Evolutionary conservation across 2,797 vertebrate species (phyloP), one percentile per base, ranked within the genome.

Genomic region (Megaceryle alcyon): DNA sequence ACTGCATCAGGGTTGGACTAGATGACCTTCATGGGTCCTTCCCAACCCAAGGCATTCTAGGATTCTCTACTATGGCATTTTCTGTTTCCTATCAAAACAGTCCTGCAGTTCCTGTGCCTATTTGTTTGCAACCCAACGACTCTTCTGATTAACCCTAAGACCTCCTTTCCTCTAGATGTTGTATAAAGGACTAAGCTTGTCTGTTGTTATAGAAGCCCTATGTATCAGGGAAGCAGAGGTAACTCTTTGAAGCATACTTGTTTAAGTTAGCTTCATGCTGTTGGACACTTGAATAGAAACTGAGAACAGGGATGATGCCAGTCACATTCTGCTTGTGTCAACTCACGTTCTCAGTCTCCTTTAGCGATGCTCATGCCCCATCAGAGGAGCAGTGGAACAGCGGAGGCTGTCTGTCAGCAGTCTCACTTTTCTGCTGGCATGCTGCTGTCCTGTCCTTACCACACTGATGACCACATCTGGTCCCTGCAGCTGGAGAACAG

Each of bases 401-500:
- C 11, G 8, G 37, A 63, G 23, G 22, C 35, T 11, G 23, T 6
- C 43, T 77, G 44, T 13, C 12, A 59, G 51, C 17, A 48, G 23
- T 43, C 63, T 65, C 25, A 19, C 41, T 53, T 31, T 31, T 57
- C 31, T 31, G 59, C 7, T 16, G 23, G 29, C 21, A 4, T 15
- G 31, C 28, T 54, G 20, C 21, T 60, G 22, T 63, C 19, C 5
- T 35, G 19, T 39, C 9, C 43, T 60, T 51, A 10, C 21, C 6
- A 8, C 0, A 1, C 3, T 14, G 5, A 2, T 23, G n/a, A 35
- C 28, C 37, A 0, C 20, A 43, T 14, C 48, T 66, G 7, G 5
- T 49, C 48, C 49, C 68, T 66, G 49, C 15, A 70, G n/a, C 29
- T 79, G 49, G 29, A 85, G 25, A 44, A 7, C 10, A 39, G 41